Evolutionary conservation across 2,113 vertebrate genomes (phyloP), one percentile per base, ranked within the genome.

Genomic region (Okapia johnstoni): DNA sequence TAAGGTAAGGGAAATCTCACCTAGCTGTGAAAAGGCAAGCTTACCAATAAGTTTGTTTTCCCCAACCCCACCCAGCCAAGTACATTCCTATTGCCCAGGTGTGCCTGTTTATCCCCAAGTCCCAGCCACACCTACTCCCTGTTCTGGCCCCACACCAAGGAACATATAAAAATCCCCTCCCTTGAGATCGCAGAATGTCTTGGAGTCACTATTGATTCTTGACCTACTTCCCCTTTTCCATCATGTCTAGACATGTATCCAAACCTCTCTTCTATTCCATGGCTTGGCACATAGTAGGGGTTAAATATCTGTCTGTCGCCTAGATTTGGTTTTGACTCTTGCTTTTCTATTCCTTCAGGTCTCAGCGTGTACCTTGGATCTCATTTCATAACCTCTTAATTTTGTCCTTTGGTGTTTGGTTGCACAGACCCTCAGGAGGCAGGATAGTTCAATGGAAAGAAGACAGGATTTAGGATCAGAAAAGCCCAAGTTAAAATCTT

Each of bases 51-150:
- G 50, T 50, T 48, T n/a, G 6, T 25, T 81, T 86, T 85, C 66
- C 21, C n/a, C 48, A 96, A 43, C 86, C 70, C 83, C 28, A 79
- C 43, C 94, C 87, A 85, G 57, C 28, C 28, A 48, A 88, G 55
- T 33, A n/a, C 48, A 79, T 79, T 85, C 85, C 57, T 96, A 28
- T 93, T 95, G 21, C 36, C 90, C 40, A 80, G 73, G 87, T 92
- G 95, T 76, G 84, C 84, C 94, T 86, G 73, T 93, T 95, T 93
- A 96, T 57, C 28, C 57, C 61, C 50, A 85, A 70, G 33, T 92
- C 33, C 23, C 60, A 96, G 79, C 54, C 87, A 97, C 61, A 95
- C 61, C 70, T 86, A 93, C 11, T 36, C 66, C 28, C 33, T 90
- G 28, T 84, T 92, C 46, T 97, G 90, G 70, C 87, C 25, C 40